Evolutionary conservation across 1,140 invertebrate genomes (phyloP).

Genomic region (Pogonus chalceus): DNA sequence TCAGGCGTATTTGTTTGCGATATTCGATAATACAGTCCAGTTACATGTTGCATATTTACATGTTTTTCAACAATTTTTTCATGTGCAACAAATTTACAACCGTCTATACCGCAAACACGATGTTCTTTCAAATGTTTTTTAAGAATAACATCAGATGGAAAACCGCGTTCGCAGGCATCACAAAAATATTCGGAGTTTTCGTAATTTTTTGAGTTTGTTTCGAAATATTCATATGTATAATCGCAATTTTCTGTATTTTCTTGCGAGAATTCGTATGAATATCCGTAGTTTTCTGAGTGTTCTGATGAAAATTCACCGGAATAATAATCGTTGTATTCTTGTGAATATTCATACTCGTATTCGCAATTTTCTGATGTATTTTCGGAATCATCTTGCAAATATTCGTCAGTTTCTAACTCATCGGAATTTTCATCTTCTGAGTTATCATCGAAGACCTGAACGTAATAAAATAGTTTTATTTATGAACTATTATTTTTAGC

Average conservation of each 20-base stretch:
- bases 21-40: slow-evolving; percentile 66
- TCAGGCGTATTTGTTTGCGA: slow-evolving; percentile 61
- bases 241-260: too few species aligned
- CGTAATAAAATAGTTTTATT: not conserved
- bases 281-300: slow-evolving; percentile 24
- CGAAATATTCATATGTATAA: too few species aligned
- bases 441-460: not conserved
- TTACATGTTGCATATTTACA: slow-evolving; percentile 67
- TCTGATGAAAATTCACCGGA: too few species aligned
- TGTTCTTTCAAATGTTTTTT: slow-evolving; percentile 58
- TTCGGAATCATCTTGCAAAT: too few species aligned
- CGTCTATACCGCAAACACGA: slow-evolving; percentile 63
- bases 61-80: slow-evolving; percentile 69
- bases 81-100: slow-evolving; percentile 71
- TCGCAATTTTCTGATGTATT: too few species aligned
- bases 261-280: too few species aligned
- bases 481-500: too few species aligned
- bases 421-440: not conserved
- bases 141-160: slow-evolving; percentile 45
- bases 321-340: too few species aligned
- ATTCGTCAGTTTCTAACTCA: slow-evolving; percentile 20
- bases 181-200: slow-evolving; percentile 40
- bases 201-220: slow-evolving; percentile 25
- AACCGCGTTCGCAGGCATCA: slow-evolving; percentile 66
- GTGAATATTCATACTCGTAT: too few species aligned